A percentile compares a stretch with the other conserved stretches of the same genome.
Evolutionary conservation across 2,797 vertebrate species (phyloP).

Genomic region (Phalloptychus januarius): DNA sequence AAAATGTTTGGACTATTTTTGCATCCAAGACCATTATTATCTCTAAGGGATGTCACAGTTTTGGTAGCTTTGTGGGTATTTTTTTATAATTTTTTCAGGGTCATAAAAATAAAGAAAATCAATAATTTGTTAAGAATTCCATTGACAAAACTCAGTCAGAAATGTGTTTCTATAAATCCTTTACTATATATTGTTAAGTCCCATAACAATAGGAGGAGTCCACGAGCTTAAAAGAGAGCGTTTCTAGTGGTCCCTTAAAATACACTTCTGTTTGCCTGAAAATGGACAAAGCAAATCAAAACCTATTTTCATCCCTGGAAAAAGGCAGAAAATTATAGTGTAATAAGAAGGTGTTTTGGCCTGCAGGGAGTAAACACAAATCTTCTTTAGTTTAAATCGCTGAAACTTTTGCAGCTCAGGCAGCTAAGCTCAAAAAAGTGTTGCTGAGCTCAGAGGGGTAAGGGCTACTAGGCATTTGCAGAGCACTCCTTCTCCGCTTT

Average conservation of each 20-base stretch:
- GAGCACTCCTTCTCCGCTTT: conserved; percentile 29
- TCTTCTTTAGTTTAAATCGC: conserved; percentile 61
- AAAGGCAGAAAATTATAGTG: conserved; percentile 25
- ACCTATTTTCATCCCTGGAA: conserved; percentile 49
- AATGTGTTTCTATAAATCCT: neutral
- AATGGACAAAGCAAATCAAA: conserved; percentile 40
- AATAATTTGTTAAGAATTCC: too few relatives aligned
- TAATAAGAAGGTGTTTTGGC: conserved; percentile 56
- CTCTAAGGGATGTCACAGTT: neutral
- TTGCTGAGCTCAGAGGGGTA: conserved; percentile 53
- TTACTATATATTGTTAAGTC: neutral
- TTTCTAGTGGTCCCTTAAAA: neutral
- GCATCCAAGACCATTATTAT: too few relatives aligned
- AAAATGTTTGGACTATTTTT: too few relatives aligned
- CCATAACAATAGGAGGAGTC: neutral
- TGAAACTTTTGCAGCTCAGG: conserved; percentile 52
- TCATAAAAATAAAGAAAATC: neutral
- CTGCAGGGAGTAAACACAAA: conserved; percentile 48
- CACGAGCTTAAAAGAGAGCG: neutral
- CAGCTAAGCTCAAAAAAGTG: conserved; percentile 56
- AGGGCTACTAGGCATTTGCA: conserved; percentile 54
- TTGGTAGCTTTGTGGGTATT: neutral
- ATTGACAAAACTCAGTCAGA: too few relatives aligned
- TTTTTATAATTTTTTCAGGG: neutral
- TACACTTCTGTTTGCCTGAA: conserved; percentile 12